A percentile compares a stretch with the other conserved stretches of the same genome.
Conservation (phyloP, 2,113 vertebrate species). For the Accipiter cooperii region DNA sequence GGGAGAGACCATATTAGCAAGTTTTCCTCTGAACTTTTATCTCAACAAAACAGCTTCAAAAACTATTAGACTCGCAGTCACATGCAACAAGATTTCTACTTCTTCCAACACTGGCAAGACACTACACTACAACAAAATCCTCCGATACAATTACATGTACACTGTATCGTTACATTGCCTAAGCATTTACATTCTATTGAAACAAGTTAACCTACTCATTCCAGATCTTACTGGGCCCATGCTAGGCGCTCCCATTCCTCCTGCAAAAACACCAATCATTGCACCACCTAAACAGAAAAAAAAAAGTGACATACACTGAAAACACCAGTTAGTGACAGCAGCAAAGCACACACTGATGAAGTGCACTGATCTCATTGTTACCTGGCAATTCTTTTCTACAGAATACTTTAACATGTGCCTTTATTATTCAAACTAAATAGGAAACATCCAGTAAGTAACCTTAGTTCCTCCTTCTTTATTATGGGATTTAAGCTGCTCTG, state of each 20-base stretch:
- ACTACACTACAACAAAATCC: background rate
- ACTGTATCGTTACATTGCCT: constrained; percentile 5
- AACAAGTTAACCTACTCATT: constrained; percentile 84
- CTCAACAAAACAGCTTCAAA: background rate
- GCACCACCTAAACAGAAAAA: constrained; percentile 79
- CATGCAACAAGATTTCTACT: background rate
- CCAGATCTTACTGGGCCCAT: constrained; percentile 89
- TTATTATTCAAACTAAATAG: background rate
- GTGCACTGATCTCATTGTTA: background rate
- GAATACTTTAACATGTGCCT: background rate
- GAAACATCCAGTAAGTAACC: background rate
- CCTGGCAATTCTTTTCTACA: background rate
- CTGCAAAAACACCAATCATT: constrained; percentile 88
- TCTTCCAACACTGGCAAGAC: background rate
- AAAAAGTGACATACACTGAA: constrained; percentile 56
- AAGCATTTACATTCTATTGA: constrained; percentile 58
- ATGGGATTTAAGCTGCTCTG: background rate
- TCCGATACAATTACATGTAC: background rate
- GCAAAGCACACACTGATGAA: background rate
- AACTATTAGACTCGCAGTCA: background rate
- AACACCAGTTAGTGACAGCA: constrained; percentile 4
- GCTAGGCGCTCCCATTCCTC: constrained; percentile 89
- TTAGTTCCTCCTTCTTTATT: background rate
- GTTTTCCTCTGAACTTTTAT: background rate
- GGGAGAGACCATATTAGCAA: background rate